These are phyloP conservation scores for Campodea augens DNA, from an alignment of 1,140 invertebrate genomes.

Conservation along the genomic window DNA sequence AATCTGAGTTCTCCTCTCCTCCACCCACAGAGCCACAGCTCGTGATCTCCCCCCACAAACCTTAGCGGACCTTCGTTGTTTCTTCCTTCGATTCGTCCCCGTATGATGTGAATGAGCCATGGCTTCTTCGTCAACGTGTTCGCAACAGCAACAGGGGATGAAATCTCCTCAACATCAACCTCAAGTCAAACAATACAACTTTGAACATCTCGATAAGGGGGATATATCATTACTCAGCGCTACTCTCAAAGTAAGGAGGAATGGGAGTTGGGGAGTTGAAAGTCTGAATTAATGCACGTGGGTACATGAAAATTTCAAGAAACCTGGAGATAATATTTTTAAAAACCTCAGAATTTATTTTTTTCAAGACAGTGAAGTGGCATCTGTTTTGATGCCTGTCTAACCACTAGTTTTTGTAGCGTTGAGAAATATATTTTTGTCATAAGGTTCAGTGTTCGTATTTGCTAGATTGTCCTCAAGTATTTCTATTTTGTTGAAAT, in stretches of 20 bases:
- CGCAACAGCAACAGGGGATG: too few relatives aligned
- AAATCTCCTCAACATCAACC: constrained; percentile 15
- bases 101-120: too few relatives aligned
- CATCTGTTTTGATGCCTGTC: neutral
- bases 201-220: constrained; percentile 19
- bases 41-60: too few relatives aligned
- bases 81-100: too few relatives aligned
- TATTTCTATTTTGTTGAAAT: too few relatives aligned
- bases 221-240: neutral
- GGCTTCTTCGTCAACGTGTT: too few relatives aligned
- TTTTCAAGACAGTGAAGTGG: neutral
- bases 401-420: neutral
- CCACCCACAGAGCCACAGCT: too few relatives aligned
- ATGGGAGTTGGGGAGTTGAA: neutral
- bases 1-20: too few relatives aligned
- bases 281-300: neutral
- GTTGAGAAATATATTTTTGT: neutral
- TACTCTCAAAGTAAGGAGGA: constrained; percentile 5
- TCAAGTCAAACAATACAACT: constrained; percentile 22
- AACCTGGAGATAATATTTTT: neutral
- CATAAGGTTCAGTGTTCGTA: too few relatives aligned
- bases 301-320: neutral
- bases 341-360: neutral
- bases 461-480: too few relatives aligned
- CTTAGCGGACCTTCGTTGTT: too few relatives aligned